A percentile compares a stretch with the other conserved stretches of the same genome.
Conservation (phyloP, 2,797 vertebrate species). For the Rallus crepitans region DNA sequence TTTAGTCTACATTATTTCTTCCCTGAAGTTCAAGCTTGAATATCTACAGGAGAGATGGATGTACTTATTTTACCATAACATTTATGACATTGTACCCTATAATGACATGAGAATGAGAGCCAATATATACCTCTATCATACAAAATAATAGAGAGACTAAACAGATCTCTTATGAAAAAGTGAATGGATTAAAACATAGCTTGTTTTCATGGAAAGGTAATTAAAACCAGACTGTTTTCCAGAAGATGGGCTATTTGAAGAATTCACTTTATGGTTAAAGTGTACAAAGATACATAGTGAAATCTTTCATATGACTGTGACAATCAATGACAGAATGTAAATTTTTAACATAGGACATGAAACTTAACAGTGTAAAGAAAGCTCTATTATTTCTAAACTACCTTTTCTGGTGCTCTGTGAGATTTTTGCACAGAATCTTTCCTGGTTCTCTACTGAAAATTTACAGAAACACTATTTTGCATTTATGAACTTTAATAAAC, state of each 20-base stretch:
- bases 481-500: neutral
- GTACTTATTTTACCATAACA: neutral
- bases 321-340: neutral
- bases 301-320: neutral
- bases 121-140: neutral
- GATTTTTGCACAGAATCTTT: neutral
- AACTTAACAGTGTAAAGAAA: neutral
- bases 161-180: neutral
- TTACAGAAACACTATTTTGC: neutral
- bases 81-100: neutral
- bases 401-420: neutral
- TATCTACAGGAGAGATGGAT: neutral
- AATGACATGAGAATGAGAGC: neutral
- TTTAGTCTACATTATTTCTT: neutral
- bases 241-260: neutral
- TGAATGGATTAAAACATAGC: neutral
- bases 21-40: neutral
- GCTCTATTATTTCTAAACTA: neutral
- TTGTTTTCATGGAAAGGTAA: neutral
- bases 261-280: neutral
- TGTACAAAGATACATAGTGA: neutral
- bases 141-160: neutral
- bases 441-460: neutral
- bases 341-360: neutral
- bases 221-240: neutral